Base-by-base conservation (phyloP, 2,113 vertebrate genomes). In the Nannobrachium achirus region DNA sequence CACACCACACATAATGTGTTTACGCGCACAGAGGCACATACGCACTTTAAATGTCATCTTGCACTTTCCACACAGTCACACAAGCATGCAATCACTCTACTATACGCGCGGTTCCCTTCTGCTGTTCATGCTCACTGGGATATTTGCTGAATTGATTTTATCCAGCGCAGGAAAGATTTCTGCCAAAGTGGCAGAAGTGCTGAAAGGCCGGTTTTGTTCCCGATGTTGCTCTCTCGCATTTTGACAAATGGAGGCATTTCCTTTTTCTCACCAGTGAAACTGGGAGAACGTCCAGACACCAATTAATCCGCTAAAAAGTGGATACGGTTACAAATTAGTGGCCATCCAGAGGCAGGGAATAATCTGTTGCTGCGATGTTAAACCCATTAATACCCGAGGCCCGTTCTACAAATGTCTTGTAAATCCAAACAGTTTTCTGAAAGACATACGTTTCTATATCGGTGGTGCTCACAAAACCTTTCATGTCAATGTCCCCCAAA, bases 301-400 rank as follows among this genome's bases (percentile, higher is more conserved):
- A 77, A 77, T 80, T 15, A 77, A 79, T 85, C 72, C 10, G 50
- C 56, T n/a, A n/a, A 75, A 77, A 69, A 78, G 49, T 18, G 58
- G 75, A 69, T 76, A 59, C 59, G 15, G 61, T 73, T 79, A 74
- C 75, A 88, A 86, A 88, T 86, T 75, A 79, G 66, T 55, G 67
- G 76, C 73, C 76, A 83, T 89, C 85, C 80, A 71, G 71, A 66
- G 63, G 75, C 65, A 62, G 80, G 75, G 84, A 79, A 85, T 80
- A 33, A 83, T 73, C 73, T 64, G 78, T 53, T 8, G 45, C 69
- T 63, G 69, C 15, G 25, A 39, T 33, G 25, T 33, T 33, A 4
- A 33, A 33, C 25, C 25, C 25, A 33, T 33, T 33, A 33, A 33
- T 3, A 33, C 25, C 25, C 6, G 25, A 33, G 25, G 25, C 25